Conservation (phyloP, 2,113 vertebrate genomes). For the Tor tambroides region DNA sequence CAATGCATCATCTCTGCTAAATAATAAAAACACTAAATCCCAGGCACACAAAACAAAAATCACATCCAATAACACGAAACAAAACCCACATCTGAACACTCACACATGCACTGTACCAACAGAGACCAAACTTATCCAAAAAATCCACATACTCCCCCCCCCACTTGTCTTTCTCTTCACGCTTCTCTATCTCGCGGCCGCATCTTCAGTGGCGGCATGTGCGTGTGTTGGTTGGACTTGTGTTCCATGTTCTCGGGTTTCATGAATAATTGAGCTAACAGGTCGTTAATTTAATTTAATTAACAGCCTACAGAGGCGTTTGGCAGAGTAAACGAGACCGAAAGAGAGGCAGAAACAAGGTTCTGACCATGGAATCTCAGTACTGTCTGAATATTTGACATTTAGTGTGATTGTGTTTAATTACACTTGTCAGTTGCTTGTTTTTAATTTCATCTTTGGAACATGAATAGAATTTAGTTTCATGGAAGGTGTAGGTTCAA, state of each 20-base stretch:
- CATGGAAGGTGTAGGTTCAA: neutral
- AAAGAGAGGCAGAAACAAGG: constrained; percentile 25
- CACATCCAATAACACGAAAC: neutral
- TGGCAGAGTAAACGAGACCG: constrained; percentile 22
- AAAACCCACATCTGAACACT: neutral
- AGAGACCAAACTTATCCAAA: constrained; percentile 40
- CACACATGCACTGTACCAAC: constrained; percentile 22
- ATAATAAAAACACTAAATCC: neutral
- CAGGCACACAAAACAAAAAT: constrained; percentile 11
- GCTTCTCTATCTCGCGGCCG: neutral
- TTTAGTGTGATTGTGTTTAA: neutral
- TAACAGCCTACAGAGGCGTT: constrained; percentile 27
- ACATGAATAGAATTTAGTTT: neutral
- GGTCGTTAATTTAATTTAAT: constrained; percentile 47
- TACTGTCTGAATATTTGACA: neutral
- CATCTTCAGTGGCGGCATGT: constrained; percentile 16
- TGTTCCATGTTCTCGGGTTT: constrained; percentile 35
- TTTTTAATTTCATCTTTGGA: no score
- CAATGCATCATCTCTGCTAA: neutral
- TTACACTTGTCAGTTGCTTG: neutral
- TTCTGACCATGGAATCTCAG: constrained; percentile 18
- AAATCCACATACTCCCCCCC: neutral
- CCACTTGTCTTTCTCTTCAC: neutral
- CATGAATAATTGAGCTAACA: constrained; percentile 51
- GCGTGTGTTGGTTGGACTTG: constrained; percentile 16